Base-by-base conservation (phyloP, 2,888 invertebrate genomes). In the Steinernema scapterisci region DNA sequence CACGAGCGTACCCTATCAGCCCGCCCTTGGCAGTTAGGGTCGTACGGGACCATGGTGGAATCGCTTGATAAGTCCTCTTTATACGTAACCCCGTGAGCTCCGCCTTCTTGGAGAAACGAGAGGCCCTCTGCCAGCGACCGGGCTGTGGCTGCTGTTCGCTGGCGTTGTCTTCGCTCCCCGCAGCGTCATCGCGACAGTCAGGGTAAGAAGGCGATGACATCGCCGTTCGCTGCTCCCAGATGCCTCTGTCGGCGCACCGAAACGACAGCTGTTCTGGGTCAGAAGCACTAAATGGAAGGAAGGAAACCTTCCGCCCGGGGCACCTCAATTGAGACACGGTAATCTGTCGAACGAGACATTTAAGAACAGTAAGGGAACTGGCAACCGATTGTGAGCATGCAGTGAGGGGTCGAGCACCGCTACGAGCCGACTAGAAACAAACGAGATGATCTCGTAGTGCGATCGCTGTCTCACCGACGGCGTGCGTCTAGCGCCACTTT, bases 41-140 rank as follows among this genome's bases (percentile, higher is more conserved):
- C 38, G 38, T 63, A 63, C 27, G 63, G 63, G 63, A 63, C 63
- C 63, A 63, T 27, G 63, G 23, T n/a, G 31, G 63, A 63, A 63
- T 63, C 27, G 63, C 63, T 63, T 63, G 63, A 63, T 63, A 63
- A 63, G 31, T 27, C 63, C 63, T 63, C 27, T 63, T 27, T 63
- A 63, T 27, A 63, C 63, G 27, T 63, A 63, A 63, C 63, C 63
- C 63, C 31, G 63, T 16, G 63, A 63, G 13, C 27, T 23, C 27
- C 63, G 38, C 38, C 38, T 38, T 38, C 38, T 38, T 38, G 63
- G 63, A 31, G 63, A 63, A 63, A 63, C 63, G 63, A 63, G 38
- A 38, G 63, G 63, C 63, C 63, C 63, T 63, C 27, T 63, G 63
- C 63, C 63, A 27, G 27, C 63, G 63, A 63, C 63, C 63, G 63